Base-by-base conservation (phyloP, 2,888 invertebrate species). In the Idaea aversata region DNA sequence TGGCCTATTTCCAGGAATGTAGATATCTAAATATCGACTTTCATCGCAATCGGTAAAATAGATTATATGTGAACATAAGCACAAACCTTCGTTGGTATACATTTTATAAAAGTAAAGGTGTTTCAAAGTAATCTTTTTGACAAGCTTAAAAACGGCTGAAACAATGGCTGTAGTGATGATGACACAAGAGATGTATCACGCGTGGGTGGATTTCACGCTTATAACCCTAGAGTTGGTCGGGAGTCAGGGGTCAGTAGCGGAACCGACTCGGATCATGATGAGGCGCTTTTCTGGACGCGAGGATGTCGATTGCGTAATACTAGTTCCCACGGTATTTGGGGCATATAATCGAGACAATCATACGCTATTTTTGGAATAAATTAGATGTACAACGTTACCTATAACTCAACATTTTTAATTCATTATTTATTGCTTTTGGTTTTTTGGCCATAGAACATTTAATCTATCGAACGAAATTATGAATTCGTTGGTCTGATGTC, bases 181-280 rank as follows among this genome's bases (percentile, higher is more conserved):
- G 47, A 47, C 47, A 47, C 47, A 47, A 10, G 47, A 47, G 47
- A 5, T 13, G 47, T 13, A 7, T 47, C 76, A 75, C 75, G 84
- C 84, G 87, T 86, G 80, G 83, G 82, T 82, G 82, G 77, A 74
- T 86, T 85, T 84, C 87, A 87, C 85, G 88, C 83, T 83, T 77
- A 78, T 81, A 83, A 83, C 77, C 84, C 47, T 47, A 13, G 10
- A 47, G 47, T 47, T 10, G 36, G 36, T 81, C 75, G 80, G 81
- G 76, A 79, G 77, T 72, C 74, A 68, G 75, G 77, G 79, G 76
- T 76, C 75, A 80, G 75, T 72, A 77, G 77, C 82, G 83, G 82
- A 79, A 81, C 78, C 74, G 69, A 75, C 66, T 47, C 7, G 13
- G 4, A 13, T 13, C 7, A 47, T 47, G 47, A 47, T 47, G 47